phyloP scores from a whole-genome alignment of 2,113 vertebrate species.

The Callospermophilus lateralis region DNA sequence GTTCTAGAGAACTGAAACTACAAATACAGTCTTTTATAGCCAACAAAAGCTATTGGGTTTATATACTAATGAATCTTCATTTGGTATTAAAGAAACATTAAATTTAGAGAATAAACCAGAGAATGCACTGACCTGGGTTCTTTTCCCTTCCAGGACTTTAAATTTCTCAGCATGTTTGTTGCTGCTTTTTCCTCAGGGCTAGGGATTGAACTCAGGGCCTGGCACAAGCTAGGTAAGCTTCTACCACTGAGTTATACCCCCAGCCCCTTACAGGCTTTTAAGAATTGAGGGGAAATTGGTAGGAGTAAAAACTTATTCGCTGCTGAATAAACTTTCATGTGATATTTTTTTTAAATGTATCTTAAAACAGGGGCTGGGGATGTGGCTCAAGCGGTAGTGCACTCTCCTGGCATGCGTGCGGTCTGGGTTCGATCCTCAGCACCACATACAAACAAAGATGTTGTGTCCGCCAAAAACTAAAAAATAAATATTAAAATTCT shows the following conservation, averaged over 20 bases:
- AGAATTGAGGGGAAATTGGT: constrained; percentile 7
- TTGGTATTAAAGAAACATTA: constrained; percentile 21
- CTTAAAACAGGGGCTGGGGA: too few species aligned
- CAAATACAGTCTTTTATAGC: not conserved
- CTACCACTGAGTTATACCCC: not conserved
- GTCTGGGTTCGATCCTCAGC: too few species aligned
- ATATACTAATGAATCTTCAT: constrained; percentile 48
- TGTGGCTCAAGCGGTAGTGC: too few species aligned
- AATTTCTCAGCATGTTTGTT: not conserved
- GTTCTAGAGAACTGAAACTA: constrained; percentile 57
- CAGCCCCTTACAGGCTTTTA: not conserved
- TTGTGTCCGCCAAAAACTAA: too few species aligned
- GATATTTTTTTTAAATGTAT: constrained; percentile 36
- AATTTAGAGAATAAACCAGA: constrained; percentile 26
- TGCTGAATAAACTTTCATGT: constrained; percentile 34
- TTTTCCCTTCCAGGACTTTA: not conserved
- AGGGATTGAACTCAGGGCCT: not conserved
- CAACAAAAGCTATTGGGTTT: constrained; percentile 49
- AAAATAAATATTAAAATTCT: too few species aligned
- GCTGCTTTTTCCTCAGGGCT: not conserved
- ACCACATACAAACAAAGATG: too few species aligned
- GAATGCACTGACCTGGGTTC: not conserved
- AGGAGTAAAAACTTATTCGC: constrained; percentile 8
- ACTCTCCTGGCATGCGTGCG: too few species aligned
- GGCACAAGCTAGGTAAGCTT: not conserved